These are phyloP conservation scores for Lepidurus couesii DNA, from an alignment of 1,140 invertebrate species.

Conservation along the genomic window DNA sequence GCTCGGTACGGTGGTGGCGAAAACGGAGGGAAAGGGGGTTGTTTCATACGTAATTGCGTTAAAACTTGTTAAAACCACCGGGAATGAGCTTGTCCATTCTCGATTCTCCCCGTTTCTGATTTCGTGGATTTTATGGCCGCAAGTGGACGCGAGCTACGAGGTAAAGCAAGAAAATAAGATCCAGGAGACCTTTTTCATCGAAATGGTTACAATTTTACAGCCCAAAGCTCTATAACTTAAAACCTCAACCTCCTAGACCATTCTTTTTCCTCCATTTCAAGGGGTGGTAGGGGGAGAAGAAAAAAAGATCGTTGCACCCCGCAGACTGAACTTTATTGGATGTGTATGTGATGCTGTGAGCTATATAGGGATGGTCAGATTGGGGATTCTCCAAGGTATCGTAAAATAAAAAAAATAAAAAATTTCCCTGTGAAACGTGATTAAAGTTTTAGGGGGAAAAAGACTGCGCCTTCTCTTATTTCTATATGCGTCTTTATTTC, in stretches of 20 bases:
- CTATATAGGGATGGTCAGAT: background rate
- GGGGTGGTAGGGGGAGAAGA: background rate
- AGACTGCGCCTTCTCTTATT: background rate
- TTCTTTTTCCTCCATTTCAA: background rate
- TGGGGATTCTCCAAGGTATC: background rate
- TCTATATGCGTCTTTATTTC: background rate
- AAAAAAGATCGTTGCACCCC: background rate
- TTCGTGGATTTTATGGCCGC: background rate
- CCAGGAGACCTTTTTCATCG: background rate
- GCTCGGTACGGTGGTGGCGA: background rate
- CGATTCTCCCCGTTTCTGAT: background rate
- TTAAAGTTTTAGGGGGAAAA: slow-evolving; percentile 6
- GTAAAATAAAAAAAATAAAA: background rate
- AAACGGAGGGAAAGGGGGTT: background rate
- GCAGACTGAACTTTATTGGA: slow-evolving; percentile 10
- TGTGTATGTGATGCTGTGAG: background rate
- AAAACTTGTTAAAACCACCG: background rate
- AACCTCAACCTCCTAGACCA: background rate
- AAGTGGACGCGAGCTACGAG: background rate
- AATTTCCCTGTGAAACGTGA: background rate
- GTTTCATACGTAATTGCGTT: background rate
- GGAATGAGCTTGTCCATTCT: background rate
- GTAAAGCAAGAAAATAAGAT: background rate
- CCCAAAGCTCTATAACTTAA: slow-evolving; percentile 2
- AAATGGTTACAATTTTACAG: background rate